phyloP scores from a whole-genome alignment of 2,797 vertebrate species.

The Neopelma chrysocephalum region DNA sequence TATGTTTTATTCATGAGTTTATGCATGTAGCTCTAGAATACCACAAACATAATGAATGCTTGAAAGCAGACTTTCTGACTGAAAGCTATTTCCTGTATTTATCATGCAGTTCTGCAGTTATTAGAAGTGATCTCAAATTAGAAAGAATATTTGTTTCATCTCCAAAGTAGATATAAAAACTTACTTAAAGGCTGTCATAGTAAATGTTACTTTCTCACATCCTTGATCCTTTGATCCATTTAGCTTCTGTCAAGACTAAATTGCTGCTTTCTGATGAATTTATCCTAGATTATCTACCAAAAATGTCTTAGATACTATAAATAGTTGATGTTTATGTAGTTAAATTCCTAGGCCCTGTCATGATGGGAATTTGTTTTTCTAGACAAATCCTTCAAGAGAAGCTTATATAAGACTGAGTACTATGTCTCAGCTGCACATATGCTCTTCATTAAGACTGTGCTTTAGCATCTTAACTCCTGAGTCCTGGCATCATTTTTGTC shows the following conservation, averaged over 20 bases:
- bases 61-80: background rate
- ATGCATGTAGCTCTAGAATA: background rate
- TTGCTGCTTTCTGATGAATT: background rate
- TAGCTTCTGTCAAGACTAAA: background rate
- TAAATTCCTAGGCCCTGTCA: background rate
- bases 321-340: background rate
- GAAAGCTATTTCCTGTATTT: background rate
- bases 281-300: background rate
- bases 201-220: background rate
- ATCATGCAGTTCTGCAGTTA: background rate
- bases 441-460: background rate
- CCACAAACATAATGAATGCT: background rate
- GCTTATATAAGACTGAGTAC: background rate
- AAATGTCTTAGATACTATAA: background rate
- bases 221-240: background rate
- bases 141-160: background rate
- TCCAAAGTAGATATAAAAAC: background rate
- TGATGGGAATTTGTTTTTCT: background rate
- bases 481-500: background rate
- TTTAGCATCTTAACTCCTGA: background rate
- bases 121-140: background rate
- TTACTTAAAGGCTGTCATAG: background rate
- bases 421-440: background rate
- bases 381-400: background rate
- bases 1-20: slow-evolving; percentile 40